Evolutionary conservation across 1,140 invertebrate species (phyloP).

Genomic region (Pollicipes pollicipes): DNA sequence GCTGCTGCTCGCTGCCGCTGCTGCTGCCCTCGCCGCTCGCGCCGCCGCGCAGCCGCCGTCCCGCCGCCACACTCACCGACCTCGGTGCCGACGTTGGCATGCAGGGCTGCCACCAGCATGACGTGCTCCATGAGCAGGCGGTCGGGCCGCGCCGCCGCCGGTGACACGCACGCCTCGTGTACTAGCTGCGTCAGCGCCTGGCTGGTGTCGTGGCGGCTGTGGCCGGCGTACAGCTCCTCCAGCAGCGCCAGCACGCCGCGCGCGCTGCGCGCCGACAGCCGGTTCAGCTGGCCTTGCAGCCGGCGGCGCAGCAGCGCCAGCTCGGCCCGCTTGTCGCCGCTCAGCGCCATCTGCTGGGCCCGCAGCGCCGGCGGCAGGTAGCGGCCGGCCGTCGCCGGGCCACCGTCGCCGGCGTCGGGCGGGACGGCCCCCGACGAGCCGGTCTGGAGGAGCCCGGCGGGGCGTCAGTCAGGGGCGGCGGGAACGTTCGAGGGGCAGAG

Average conservation of each 20-base stretch:
- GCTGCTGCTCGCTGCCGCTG: too few species aligned
- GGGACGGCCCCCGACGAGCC: too few species aligned
- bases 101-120: slow-evolving; percentile 60
- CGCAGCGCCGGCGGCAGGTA: slow-evolving; percentile 71
- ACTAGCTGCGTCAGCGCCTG: slow-evolving; percentile 48
- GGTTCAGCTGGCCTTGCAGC: slow-evolving; percentile 73
- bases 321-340: slow-evolving; percentile 33
- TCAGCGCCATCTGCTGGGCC: slow-evolving; percentile 28
- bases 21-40: too few species aligned
- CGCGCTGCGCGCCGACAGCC: slow-evolving; percentile 72
- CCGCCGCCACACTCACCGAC: slow-evolving; percentile 40
- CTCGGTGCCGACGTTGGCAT: slow-evolving; percentile 78
- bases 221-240: slow-evolving; percentile 40
- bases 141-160: slow-evolving; percentile 44
- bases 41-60: slow-evolving; percentile 8
- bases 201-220: slow-evolving; percentile 68
- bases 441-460: too few species aligned
- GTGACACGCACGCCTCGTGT: slow-evolving; percentile 42
- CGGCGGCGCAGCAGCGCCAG: slow-evolving; percentile 48
- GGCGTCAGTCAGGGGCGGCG: too few species aligned
- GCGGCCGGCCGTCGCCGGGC: slow-evolving; percentile 30
- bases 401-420: background rate
- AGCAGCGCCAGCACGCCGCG: slow-evolving; percentile 53
- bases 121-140: slow-evolving; percentile 64
- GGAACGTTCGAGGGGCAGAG: too few species aligned